Base-by-base conservation (phyloP, 1,140 invertebrate species). In the Ceratitis capitata region DNA sequence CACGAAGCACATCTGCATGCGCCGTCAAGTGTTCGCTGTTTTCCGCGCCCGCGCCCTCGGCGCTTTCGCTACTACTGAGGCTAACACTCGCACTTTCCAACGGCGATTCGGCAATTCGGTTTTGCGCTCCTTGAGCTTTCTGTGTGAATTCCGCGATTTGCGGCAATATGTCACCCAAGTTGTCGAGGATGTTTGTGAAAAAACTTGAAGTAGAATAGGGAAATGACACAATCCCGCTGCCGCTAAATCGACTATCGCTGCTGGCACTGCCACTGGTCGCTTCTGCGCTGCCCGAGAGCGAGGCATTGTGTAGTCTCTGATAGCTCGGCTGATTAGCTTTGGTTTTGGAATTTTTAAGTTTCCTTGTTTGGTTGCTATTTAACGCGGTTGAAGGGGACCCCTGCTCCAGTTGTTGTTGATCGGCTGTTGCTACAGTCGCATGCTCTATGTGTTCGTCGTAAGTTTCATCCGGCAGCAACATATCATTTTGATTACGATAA, bases 401-500 rank as follows among this genome's bases (percentile, higher is more conserved):
- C 5, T 58, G 5, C 6, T 6, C 29, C 23, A 26, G 26, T 1
- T 12, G 29, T 35, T 69, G 61, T 19, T 78, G 61, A 14, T 12
- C 19, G 69, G 14, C n/a, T 78, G 12, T 23, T 23, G 69, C n/a
- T 78, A 26, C 23, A 14, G 69, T 78, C n/a, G 35, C 39, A 45
- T 86, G 86, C 85, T 89, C 87, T 32, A 87, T 84, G 82, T 90
- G 89, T 87, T 92, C 90, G 83, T 94, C 94, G 90, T 95, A 95
- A 45, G 94, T 95, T 89, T 95, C 94, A 92, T 95, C 94, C 84
- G 94, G 94, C 87, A 94, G 92, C 88, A 95, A 93, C 94, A 95
- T 94, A 89, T 87, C 89, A 91, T 89, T 85, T 86, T 87, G 90
- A 89, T 89, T 86, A 64, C 16, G 26, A 19, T 16, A 10, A 7